Base-by-base conservation (phyloP, 2,797 vertebrate species). In the Sphenodon punctatus region DNA sequence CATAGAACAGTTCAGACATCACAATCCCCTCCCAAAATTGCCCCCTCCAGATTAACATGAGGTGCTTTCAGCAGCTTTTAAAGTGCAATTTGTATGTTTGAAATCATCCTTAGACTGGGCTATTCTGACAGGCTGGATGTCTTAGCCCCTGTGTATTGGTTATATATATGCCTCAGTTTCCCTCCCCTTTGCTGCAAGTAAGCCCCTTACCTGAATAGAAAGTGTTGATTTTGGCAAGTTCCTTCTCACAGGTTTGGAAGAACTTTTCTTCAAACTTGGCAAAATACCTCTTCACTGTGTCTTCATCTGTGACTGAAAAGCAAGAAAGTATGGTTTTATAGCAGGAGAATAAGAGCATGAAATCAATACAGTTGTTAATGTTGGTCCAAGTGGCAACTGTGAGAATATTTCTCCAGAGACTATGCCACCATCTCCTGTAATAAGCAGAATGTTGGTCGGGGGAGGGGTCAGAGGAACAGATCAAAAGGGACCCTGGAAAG, bases 261-360 rank as follows among this genome's bases (percentile, higher is more conserved):
- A 99, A 99, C 93, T 97, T 98, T 94, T 99, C 98, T 95, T 99
- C 98, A 95, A 99, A 98, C 85, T 98, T 98, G 95, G 98, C 98
- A 91, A 98, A 99, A 95, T 98, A 99, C 70, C 98, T 96, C 95
- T 99, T 98, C 61, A 99, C 97, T 1, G 97, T 98, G 65, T 98
- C 98, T 59, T 99, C 98, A 90, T 99, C 98, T 89, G 98, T 98
- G 91, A 98, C 98, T 99, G 60, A 5, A 89, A 6, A 0, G 71
- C 30, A 60, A 75, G 58, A 23, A 56, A 59, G 65, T 74, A 66
- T 53, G 5, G 34, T 8, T 20, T 2, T 82, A 42, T 42, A 67
- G 60, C 1, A 86, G 46, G 68, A 27, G 48, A 65, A 41, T 6
- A 27, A 51, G 23, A 1, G 6, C 27, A 36, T 3, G 10, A 68